Base-by-base conservation (phyloP, 2,797 vertebrate genomes). In the Eurystomus glaucurus region DNA sequence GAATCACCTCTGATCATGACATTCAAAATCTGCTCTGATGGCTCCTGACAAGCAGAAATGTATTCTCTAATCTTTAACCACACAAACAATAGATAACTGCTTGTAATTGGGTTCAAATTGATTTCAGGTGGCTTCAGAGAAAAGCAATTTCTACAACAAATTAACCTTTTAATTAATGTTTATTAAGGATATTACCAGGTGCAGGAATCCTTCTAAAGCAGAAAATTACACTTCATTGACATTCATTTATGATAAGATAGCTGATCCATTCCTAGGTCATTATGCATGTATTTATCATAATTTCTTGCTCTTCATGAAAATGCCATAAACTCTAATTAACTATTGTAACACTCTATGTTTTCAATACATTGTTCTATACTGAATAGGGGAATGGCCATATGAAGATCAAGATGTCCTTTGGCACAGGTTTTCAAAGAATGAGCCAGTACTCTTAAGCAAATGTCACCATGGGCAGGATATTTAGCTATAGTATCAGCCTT, bases 121-220 rank as follows among this genome's bases (percentile, higher is more conserved):
- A 98, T 98, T 98, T 98, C 98, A 98, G 98, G 98, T 98, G 98
- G 98, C 98, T 98, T 98, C 96, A 98, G 98, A 98, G 98, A 98
- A 98, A 98, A 98, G 98, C 98, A 98, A 98, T 98, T 98, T 98
- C 98, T 98, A 91, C 96, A 98, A 97, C 93, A 98, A 96, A 98
- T 98, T 98, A 98, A 98, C 98, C 98, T 98, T 98, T 98, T 98
- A 98, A 98, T 98, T 98, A 98, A 98, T 98, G 97, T 98, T 97
- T 97, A 98, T 98, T 98, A 98, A 98, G 95, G 97, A 95, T 96
- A 98, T 98, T 97, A 97, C 97, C 98, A 98, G 98, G 98, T 98
- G 97, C 97, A 95, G 96, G 97, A 97, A 98, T 98, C 97, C 88
- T 97, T 81, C 94, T 93, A 93, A 97, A 97, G 98, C 97, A 97